These are phyloP conservation scores for Drosophila orena DNA, from an alignment of 1,140 invertebrate species.

Conservation along the genomic window DNA sequence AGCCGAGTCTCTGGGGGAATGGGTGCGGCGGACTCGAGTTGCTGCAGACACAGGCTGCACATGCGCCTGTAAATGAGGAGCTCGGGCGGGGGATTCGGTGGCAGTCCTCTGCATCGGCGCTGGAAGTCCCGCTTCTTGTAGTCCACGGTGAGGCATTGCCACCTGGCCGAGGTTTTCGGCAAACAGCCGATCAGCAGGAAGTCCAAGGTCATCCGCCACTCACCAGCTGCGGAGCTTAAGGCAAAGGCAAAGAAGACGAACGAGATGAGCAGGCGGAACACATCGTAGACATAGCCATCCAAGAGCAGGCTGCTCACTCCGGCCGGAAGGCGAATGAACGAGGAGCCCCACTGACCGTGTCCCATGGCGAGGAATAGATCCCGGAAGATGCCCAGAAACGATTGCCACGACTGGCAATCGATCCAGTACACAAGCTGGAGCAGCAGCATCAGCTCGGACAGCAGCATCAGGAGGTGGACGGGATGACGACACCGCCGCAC, in stretches of 20 bases:
- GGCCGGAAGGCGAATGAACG: neutral
- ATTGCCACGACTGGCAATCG: neutral
- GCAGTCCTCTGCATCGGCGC: neutral
- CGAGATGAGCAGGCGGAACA: neutral
- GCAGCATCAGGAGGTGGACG: neutral
- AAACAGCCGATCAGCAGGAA: slow-evolving; percentile 1
- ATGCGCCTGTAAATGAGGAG: neutral
- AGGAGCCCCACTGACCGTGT: neutral
- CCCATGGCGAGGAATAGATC: neutral
- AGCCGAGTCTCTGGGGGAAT: no score
- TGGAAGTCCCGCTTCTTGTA: neutral
- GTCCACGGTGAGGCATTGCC: neutral
- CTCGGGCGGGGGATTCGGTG: neutral
- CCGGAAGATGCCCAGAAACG: neutral
- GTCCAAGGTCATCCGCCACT: neutral
- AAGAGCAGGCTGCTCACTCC: neutral
- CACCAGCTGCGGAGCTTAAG: neutral
- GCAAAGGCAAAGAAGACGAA: neutral
- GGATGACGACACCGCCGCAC: slow-evolving; percentile 1
- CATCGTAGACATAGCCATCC: neutral
- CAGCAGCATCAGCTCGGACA: neutral
- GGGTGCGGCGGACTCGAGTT: neutral
- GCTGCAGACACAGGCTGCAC: neutral
- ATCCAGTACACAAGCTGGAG: slow-evolving; percentile 2
- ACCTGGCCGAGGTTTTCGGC: neutral